Evolutionary conservation across 1,140 invertebrate genomes (phyloP), one percentile per base, ranked within the genome.

Genomic region (Rhizoglyphus robini): DNA sequence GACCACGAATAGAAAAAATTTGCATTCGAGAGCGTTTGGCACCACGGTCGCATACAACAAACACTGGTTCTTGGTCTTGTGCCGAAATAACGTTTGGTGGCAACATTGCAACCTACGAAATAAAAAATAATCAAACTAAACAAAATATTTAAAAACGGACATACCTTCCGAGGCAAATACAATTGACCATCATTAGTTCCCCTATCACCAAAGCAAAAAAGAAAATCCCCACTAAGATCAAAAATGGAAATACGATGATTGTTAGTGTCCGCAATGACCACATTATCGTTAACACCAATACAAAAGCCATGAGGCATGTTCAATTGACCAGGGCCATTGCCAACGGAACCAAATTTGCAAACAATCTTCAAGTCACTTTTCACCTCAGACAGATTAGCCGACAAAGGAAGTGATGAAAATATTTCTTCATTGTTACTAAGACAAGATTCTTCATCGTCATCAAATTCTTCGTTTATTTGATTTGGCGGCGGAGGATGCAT

Each of bases 271-370:
- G 92, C 92, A 25, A 92, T 88, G 31, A 81, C 74, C 71, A 96
- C 88, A 72, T 95, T 91, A 78, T 96, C 90, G 72, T 95, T 89
- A 49, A 85, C 80, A 30, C 92, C 92, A 38, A 97, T 79, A 75
- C 93, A 96, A 78, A 96, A 97, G 51, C 93, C 93, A 78, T 96
- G 92, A 0, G 93, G 93, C 18, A 91, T 95, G 77, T 92, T 94
- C 70, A 97, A 95, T 75, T 95, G 90, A 8, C 88, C 86, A 74
- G 90, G 90, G 31, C 84, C 84, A 51, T 87, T 85, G 41, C 93
- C 93, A 51, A 96, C 78, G 68, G 90, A 87, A 46, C 93, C 91
- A 80, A 96, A 96, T 78, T 95, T 96, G 75, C 85, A 88, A 49
- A 90, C 83, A 71, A 86, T 88, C 73, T 88, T 85, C 87, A 90